Evolutionary conservation across 2,113 vertebrate genomes (phyloP).

Genomic region (Oreotragus oreotragus): DNA sequence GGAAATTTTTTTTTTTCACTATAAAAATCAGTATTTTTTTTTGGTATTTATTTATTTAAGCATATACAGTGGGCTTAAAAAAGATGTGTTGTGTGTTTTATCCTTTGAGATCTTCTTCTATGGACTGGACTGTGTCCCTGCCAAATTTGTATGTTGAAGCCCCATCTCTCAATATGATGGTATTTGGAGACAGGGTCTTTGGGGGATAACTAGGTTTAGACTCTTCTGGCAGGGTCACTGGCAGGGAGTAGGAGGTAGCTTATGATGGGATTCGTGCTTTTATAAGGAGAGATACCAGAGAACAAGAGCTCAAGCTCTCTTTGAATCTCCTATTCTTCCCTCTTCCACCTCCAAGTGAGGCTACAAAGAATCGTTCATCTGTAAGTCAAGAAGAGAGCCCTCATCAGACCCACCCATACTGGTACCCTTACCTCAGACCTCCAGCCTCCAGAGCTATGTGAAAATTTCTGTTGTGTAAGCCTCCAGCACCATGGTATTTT

Average conservation of each 20-base stretch:
- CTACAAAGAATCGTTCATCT: not conserved
- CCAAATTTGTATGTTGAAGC: not conserved
- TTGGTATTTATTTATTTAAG: no score
- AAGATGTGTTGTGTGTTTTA: not conserved
- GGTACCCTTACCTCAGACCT: not conserved
- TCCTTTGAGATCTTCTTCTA: not conserved
- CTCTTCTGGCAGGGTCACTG: not conserved
- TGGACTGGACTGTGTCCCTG: not conserved
- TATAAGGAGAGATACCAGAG: not conserved
- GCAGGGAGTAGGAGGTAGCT: rapidly evolving
- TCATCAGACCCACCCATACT: not conserved
- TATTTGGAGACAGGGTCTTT: not conserved
- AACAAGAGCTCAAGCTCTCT: not conserved
- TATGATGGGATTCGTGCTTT: not conserved
- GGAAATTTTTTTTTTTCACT: no score
- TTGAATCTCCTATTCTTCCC: not conserved
- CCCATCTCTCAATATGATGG: not conserved
- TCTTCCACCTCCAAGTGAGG: not conserved
- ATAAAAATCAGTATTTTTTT: no score
- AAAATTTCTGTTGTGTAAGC: not conserved
- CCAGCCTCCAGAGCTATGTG: not conserved
- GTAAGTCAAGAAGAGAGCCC: not conserved
- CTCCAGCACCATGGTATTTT: not conserved
- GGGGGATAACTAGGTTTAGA: not conserved
- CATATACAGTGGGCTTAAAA: not conserved